phyloP scores from a whole-genome alignment of 1,140 invertebrate species.

The Rhopalosiphum maidis region DNA sequence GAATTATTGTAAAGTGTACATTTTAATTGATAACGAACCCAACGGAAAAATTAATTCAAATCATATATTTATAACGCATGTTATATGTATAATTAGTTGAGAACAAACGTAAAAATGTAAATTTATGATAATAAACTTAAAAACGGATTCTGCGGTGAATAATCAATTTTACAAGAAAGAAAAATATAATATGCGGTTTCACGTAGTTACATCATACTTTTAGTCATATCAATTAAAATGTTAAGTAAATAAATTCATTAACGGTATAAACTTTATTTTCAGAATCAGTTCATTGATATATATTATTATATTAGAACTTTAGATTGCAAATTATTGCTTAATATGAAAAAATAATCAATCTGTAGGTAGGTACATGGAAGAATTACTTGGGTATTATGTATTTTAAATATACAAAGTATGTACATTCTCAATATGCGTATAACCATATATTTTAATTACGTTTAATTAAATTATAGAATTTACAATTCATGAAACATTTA shows the following conservation, averaged over 20 bases:
- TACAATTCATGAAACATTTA: neutral
- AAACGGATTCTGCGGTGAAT: neutral
- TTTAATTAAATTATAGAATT: neutral
- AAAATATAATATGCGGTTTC: neutral
- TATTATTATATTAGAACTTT: neutral
- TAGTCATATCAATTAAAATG: neutral
- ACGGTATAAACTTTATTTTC: neutral
- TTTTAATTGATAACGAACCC: neutral
- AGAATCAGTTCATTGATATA: neutral
- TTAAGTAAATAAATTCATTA: neutral
- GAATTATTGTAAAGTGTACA: neutral
- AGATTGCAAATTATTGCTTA: neutral
- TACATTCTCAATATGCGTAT: neutral
- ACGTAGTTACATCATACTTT: neutral
- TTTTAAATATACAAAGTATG: neutral
- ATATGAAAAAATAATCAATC: neutral
- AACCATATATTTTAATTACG: neutral
- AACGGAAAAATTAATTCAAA: neutral
- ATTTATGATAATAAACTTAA: constrained; percentile 35
- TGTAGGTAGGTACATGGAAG: neutral
- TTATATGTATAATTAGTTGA: neutral
- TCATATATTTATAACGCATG: constrained; percentile 14
- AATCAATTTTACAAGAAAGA: neutral
- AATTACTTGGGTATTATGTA: neutral
- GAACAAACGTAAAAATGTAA: constrained; percentile 5